Conservation (phyloP, 1,140 invertebrate genomes). For the Drosophila ironensis region DNA sequence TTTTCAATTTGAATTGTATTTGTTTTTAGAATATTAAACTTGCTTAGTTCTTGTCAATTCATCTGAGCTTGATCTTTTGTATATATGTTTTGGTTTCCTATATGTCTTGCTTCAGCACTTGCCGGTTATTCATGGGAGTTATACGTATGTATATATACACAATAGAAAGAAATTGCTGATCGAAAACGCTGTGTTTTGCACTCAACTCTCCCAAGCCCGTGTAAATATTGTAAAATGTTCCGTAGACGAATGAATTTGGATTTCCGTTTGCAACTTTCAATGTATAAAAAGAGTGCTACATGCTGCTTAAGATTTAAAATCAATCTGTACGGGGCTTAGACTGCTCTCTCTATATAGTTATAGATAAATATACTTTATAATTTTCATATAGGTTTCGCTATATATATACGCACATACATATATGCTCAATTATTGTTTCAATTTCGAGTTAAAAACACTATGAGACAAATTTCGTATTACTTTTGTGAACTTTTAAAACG, state of each 20-base stretch:
- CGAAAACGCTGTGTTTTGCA: no score
- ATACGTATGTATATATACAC: slow-evolving; percentile 24
- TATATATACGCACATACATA: no score
- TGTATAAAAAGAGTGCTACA: slow-evolving; percentile 64
- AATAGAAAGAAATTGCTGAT: no score
- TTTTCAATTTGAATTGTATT: slow-evolving; percentile 61
- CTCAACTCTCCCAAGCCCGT: neutral
- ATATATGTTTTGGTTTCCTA: slow-evolving; percentile 31
- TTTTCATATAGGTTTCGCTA: slow-evolving; percentile 42
- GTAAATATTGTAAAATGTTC: slow-evolving; percentile 39
- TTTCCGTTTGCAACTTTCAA: slow-evolving; percentile 25
- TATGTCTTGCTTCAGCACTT: slow-evolving; percentile 16
- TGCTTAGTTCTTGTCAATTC: slow-evolving; percentile 39
- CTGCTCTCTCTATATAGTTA: slow-evolving; percentile 57
- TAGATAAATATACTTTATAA: slow-evolving; percentile 49
- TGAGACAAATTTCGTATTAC: slow-evolving; percentile 37
- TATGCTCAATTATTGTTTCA: slow-evolving; percentile 73
- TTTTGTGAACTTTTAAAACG: slow-evolving; percentile 43
- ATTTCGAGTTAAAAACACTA: slow-evolving; percentile 66
- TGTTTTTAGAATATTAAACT: slow-evolving; percentile 34
- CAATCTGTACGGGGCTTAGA: slow-evolving; percentile 55
- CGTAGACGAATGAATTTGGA: slow-evolving; percentile 15
- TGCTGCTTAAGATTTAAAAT: slow-evolving; percentile 74
- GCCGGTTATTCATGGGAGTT: slow-evolving; percentile 3
- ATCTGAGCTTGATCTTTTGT: slow-evolving; percentile 46